Percentiles rank a stretch among this genome's conserved stretches.
Evolutionary conservation across 2,888 invertebrate species (phyloP).

Genomic region (Epsilonema sp.): DNA sequence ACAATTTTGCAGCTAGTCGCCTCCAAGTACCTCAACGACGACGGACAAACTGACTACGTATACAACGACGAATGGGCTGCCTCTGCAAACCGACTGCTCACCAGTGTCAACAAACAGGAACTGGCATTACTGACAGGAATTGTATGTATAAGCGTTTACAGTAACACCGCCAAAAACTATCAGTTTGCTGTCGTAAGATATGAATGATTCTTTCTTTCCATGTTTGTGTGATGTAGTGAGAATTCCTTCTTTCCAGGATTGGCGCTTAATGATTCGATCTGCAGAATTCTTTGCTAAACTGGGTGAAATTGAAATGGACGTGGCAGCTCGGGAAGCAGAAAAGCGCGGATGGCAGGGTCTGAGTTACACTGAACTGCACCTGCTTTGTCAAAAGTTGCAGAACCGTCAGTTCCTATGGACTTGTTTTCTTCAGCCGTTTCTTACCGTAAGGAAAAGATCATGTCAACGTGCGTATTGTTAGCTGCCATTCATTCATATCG

Average conservation of each 20-base stretch:
- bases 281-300: slow-evolving; percentile 16
- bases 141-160: slow-evolving; percentile 32
- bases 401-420: neutral
- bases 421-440: neutral
- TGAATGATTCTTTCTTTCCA: no score
- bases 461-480: no score
- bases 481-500: no score
- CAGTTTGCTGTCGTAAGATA: neutral
- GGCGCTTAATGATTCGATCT: slow-evolving; percentile 16
- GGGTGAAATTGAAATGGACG: neutral
- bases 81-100: slow-evolving; percentile 51
- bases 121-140: slow-evolving; percentile 68
- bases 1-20: slow-evolving; percentile 72
- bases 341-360: neutral
- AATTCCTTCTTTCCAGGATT: slow-evolving; percentile 14
- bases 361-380: slow-evolving; percentile 1
- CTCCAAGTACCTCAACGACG: slow-evolving; percentile 80
- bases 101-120: slow-evolving; percentile 59
- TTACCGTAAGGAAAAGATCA: neutral
- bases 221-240: no score
- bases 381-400: neutral
- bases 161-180: neutral
- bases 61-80: slow-evolving; percentile 79
- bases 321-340: neutral
- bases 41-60: slow-evolving; percentile 74